Conservation (phyloP, 2,888 invertebrate species). For the Caenorhabditis drosophilae region DNA sequence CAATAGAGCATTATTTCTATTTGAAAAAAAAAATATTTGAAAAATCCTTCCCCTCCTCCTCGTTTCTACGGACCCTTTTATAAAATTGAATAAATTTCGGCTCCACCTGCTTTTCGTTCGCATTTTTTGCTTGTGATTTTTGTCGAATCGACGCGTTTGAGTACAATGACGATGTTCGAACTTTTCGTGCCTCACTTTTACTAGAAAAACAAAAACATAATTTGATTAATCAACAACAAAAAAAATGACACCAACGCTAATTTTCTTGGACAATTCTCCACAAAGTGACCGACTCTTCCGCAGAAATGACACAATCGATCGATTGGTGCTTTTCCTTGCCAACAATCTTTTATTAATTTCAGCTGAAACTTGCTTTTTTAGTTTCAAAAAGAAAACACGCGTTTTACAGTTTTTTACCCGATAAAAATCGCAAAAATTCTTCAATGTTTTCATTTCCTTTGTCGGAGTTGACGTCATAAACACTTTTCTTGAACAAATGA, state of each 20-base stretch:
- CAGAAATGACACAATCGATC: conserved; percentile 41
- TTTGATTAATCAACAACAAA: too few relatives aligned
- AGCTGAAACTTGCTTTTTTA: background rate
- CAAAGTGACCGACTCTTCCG: conserved; percentile 38
- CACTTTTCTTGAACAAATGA: conserved; percentile 33
- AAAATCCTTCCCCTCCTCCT: too few relatives aligned
- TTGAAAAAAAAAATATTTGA: too few relatives aligned
- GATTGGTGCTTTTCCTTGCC: conserved; percentile 32
- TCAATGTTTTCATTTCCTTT: background rate
- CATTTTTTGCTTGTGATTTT: background rate
- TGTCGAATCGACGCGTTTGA: background rate
- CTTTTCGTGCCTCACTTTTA: background rate
- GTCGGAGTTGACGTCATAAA: conserved; percentile 30
- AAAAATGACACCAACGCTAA: background rate
- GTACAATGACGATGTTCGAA: background rate
- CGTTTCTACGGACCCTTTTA: conserved; percentile 5
- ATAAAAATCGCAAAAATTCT: background rate
- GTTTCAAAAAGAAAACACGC: background rate
- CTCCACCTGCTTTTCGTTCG: conserved; percentile 1
- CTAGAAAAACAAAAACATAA: too few relatives aligned
- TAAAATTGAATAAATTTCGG: conserved; percentile 3
- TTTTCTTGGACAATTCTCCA: conserved; percentile 19
- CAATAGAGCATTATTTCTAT: too few relatives aligned
- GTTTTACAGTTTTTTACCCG: background rate
- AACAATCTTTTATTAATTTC: conserved; percentile 16